A percentile compares a stretch with the other conserved stretches of the same genome.
phyloP scores from a whole-genome alignment of 2,888 invertebrate genomes.

The Phyto melanocephala region DNA sequence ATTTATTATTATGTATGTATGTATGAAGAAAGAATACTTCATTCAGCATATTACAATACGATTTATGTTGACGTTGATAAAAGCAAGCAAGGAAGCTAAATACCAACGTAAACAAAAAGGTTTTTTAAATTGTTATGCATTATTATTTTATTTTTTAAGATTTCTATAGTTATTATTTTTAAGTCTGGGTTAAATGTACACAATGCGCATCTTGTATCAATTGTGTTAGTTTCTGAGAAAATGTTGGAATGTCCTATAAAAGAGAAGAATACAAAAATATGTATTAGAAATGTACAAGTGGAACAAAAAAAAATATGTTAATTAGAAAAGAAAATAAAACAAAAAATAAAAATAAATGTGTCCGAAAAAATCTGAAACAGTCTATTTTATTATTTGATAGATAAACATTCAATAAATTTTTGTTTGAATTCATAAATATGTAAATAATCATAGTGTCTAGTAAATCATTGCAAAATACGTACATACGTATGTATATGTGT shows the following conservation, averaged over 20 bases:
- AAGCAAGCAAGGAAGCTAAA: neutral
- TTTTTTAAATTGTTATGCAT: constrained; percentile 1
- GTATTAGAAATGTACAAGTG: constrained; percentile 41
- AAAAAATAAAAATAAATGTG: constrained; percentile 57
- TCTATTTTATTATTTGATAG: no score
- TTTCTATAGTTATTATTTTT: constrained; percentile 31
- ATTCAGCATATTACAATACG: constrained; percentile 11
- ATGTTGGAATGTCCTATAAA: constrained; percentile 78
- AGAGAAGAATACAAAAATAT: constrained; percentile 20
- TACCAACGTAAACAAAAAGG: constrained; percentile 18
- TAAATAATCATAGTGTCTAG: no score
- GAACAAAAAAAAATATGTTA: constrained; percentile 37
- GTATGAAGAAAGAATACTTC: no score
- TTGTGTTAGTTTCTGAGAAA: constrained; percentile 78
- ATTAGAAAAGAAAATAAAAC: constrained; percentile 31
- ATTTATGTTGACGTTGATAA: neutral
- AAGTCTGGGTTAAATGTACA: constrained; percentile 74
- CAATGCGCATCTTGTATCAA: constrained; percentile 78
- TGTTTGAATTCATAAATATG: no score
- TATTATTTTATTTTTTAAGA: constrained; percentile 16
- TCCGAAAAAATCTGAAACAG: constrained; percentile 38
- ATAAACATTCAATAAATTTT: no score
- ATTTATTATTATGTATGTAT: neutral
- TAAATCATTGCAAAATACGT: no score
- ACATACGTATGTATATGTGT: no score